phyloP scores from a whole-genome alignment of 1,140 invertebrate genomes.

The Drosophila arawakana region DNA sequence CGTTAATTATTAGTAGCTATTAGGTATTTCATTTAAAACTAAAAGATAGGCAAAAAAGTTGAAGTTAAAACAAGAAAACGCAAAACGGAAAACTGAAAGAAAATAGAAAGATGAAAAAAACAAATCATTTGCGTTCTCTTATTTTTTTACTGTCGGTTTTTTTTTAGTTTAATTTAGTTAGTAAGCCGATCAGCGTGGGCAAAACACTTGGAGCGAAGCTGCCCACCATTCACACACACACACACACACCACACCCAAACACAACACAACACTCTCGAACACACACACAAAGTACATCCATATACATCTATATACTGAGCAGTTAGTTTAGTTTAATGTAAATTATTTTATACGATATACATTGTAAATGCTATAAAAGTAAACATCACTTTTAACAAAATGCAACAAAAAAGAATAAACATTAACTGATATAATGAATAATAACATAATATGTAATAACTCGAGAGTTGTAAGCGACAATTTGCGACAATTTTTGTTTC shows the following conservation, averaged over 20 bases:
- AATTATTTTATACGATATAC: slow-evolving; percentile 79
- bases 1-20: slow-evolving; percentile 36
- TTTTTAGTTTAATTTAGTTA: slow-evolving; percentile 75
- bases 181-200: slow-evolving; percentile 53
- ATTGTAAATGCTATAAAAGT: slow-evolving; percentile 64
- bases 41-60: not conserved
- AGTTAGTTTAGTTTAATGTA: slow-evolving; percentile 79
- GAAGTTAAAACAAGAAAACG: not conserved
- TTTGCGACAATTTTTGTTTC: slow-evolving; percentile 56
- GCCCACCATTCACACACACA: slow-evolving; percentile 42
- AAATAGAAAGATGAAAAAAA: not conserved
- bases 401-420: slow-evolving; percentile 28
- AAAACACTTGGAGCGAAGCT: slow-evolving; percentile 60
- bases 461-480: slow-evolving; percentile 67
- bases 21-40: slow-evolving; percentile 30
- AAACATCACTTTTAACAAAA: slow-evolving; percentile 56
- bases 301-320: slow-evolving; percentile 42
- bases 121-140: slow-evolving; percentile 30
- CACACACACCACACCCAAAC: slow-evolving; percentile 9
- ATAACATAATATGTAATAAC: slow-evolving; percentile 59
- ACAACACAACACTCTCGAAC: slow-evolving; percentile 30
- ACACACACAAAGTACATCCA: slow-evolving; percentile 22
- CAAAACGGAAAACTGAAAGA: not conserved
- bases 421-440: slow-evolving; percentile 32
- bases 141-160: slow-evolving; percentile 47